Conservation (phyloP, 1,140 invertebrate genomes). For the Drosophila prosaltans region DNA sequence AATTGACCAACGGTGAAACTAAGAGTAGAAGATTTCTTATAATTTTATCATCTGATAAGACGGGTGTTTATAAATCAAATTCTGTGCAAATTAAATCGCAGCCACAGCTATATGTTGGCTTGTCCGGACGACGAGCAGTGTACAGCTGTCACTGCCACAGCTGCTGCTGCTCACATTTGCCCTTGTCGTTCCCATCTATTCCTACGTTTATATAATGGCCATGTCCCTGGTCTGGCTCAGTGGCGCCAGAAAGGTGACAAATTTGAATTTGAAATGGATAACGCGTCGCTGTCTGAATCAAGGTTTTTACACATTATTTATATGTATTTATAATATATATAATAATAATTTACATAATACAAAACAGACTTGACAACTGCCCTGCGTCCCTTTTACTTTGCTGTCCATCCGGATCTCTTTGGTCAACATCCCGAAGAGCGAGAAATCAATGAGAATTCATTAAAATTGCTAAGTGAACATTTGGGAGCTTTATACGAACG, state of each 20-base stretch:
- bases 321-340: background rate
- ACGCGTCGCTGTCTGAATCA: constrained; percentile 41
- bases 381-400: constrained; percentile 96
- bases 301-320: constrained; percentile 22
- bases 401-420: constrained; percentile 97
- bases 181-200: background rate
- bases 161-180: constrained; percentile 1
- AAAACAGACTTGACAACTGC: constrained; percentile 91
- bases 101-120: constrained; percentile 38
- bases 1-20: constrained; percentile 1
- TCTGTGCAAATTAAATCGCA: constrained; percentile 21
- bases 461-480: constrained; percentile 93
- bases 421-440: constrained; percentile 94
- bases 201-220: constrained; percentile 49
- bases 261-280: constrained; percentile 11
- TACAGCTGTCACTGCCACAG: constrained; percentile 30
- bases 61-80: constrained; percentile 46
- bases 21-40: constrained; percentile 24
- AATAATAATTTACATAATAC: background rate
- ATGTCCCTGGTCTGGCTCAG: constrained; percentile 38
- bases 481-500: constrained; percentile 89
- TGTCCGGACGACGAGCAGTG: constrained; percentile 33
- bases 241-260: constrained; percentile 16
- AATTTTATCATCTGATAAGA: constrained; percentile 36
- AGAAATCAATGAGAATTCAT: constrained; percentile 94